Conservation (phyloP, 2,888 invertebrate species). For the Eupithecia abbreviata region DNA sequence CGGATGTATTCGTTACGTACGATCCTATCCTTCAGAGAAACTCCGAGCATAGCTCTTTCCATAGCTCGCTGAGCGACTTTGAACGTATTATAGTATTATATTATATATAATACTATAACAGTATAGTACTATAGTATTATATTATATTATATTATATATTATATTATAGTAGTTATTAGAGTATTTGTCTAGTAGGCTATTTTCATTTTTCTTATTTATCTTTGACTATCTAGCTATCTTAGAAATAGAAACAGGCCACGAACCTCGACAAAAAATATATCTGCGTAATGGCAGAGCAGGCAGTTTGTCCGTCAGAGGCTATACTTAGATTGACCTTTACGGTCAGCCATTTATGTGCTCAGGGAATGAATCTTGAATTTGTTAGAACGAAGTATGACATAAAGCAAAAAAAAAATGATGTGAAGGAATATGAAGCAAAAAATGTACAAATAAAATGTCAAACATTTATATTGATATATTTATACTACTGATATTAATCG, state of each 20-base stretch:
- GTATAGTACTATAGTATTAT: no score
- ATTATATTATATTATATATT: no score
- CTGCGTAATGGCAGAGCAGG: neutral
- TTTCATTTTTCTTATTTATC: neutral
- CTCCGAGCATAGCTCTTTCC: no score
- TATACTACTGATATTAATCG: neutral
- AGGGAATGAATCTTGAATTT: neutral
- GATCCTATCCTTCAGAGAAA: no score
- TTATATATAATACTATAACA: no score
- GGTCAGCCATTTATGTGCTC: neutral
- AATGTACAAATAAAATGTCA: neutral
- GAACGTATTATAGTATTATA: no score
- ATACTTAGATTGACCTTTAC: conserved; percentile 1
- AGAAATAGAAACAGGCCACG: neutral
- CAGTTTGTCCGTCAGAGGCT: neutral
- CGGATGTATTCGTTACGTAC: no score
- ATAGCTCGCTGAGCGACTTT: no score
- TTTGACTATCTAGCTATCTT: neutral
- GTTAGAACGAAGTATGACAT: neutral
- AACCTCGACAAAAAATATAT: neutral
- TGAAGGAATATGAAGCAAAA: neutral
- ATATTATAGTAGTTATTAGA: no score
- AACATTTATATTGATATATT: neutral
- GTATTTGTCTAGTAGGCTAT: neutral
- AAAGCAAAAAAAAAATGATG: neutral